Evolutionary conservation across 2,888 invertebrate species (phyloP).

Genomic region (Sesamia inferens): DNA sequence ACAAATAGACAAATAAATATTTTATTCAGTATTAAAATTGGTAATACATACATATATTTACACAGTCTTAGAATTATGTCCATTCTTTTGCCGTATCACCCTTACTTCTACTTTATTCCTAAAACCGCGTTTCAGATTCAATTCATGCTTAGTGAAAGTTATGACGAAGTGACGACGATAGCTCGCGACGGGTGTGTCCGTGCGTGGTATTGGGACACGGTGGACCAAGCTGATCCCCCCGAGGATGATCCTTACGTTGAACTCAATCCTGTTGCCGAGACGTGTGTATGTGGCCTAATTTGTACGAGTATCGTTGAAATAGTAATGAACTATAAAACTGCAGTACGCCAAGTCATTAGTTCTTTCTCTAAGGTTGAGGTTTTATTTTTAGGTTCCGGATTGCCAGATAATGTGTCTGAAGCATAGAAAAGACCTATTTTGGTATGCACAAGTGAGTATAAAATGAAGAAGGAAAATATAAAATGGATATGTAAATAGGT

Average conservation of each 20-base stretch:
- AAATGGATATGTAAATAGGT: not conserved
- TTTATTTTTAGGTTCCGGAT: conserved; percentile 78
- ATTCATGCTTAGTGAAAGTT: conserved; percentile 84
- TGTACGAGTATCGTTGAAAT: too few species aligned
- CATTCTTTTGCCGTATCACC: not conserved
- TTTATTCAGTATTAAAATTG: too few species aligned
- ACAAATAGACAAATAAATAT: too few species aligned
- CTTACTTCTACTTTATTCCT: too few species aligned
- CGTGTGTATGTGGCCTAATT: conserved; percentile 83
- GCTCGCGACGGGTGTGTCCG: conserved; percentile 94
- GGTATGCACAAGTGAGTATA: conserved; percentile 94
- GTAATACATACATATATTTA: too few species aligned
- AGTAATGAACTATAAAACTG: not conserved
- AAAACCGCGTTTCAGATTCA: conserved; percentile 84
- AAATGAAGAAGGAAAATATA: not conserved
- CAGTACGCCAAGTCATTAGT: not conserved
- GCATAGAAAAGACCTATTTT: conserved; percentile 87
- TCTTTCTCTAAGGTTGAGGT: not conserved
- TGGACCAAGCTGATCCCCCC: conserved; percentile 96
- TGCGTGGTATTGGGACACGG: conserved; percentile 97
- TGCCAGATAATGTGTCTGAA: conserved; percentile 86
- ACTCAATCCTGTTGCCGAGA: conserved; percentile 96
- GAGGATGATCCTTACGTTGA: conserved; percentile 95
- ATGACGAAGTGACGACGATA: conserved; percentile 85
- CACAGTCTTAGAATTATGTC: too few species aligned